Percentiles rank a stretch among this genome's conserved stretches.
Evolutionary conservation across 2,888 invertebrate species (phyloP).

Genomic region (Myopa testacea): DNA sequence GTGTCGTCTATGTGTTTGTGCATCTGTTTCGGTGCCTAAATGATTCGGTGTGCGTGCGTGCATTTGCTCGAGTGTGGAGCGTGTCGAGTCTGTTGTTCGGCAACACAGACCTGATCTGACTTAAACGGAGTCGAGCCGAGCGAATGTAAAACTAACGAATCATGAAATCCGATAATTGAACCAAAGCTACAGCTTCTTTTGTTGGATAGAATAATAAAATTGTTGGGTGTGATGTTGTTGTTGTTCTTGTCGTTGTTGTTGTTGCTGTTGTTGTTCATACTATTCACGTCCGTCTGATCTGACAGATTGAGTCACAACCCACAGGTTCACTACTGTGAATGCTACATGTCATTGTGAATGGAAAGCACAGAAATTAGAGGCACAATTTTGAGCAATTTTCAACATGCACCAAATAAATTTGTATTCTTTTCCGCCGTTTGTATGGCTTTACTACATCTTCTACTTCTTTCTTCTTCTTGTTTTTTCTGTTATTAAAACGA

Average conservation of each 20-base stretch:
- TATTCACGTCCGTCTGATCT: neutral
- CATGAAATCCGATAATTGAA: conserved; percentile 67
- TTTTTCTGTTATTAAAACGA: no score
- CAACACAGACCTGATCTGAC: neutral
- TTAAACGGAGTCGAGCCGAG: conserved; percentile 20
- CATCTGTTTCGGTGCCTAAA: neutral
- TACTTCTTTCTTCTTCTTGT: no score
- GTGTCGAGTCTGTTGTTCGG: conserved; percentile 19
- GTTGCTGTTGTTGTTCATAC: neutral
- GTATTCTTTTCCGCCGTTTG: neutral
- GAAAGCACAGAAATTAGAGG: neutral
- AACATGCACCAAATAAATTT: neutral
- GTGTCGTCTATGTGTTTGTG: neutral
- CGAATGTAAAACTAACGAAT: conserved; percentile 66
- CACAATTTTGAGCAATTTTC: neutral
- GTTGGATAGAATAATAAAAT: conserved; percentile 49
- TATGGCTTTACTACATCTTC: no score
- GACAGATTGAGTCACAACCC: no score
- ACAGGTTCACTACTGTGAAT: no score
- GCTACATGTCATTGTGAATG: neutral
- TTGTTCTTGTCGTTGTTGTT: conserved; percentile 22
- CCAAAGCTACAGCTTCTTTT: conserved; percentile 58
- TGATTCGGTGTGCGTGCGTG: conserved; percentile 8
- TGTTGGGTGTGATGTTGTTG: neutral
- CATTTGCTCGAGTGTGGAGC: conserved; percentile 29